A percentile compares a stretch with the other conserved stretches of the same genome.
phyloP scores from a whole-genome alignment of 2,113 vertebrate species.

The Coregonus clupeaformis region DNA sequence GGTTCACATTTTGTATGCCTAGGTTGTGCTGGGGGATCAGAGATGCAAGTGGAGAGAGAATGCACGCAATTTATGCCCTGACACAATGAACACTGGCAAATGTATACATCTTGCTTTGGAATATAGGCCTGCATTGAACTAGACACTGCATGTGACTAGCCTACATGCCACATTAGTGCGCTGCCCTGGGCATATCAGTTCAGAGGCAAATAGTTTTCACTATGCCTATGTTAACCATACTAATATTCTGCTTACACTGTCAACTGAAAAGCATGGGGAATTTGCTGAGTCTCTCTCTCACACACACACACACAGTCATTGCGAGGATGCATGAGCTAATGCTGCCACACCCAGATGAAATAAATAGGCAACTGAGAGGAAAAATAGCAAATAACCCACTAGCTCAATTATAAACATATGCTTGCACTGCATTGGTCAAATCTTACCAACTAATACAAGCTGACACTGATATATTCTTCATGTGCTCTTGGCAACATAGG shows the following conservation, averaged over 20 bases:
- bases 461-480: too few species aligned
- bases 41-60: background rate
- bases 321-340: too few species aligned
- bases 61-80: too few species aligned
- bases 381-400: too few species aligned
- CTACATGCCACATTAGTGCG: background rate
- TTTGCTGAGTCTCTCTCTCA: too few species aligned
- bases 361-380: too few species aligned
- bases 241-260: background rate
- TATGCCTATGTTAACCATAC: background rate
- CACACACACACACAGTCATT: too few species aligned
- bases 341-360: too few species aligned
- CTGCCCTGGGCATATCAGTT: background rate
- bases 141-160: background rate
- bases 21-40: background rate
- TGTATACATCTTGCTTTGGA: background rate
- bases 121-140: background rate
- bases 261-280: background rate
- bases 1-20: constrained; percentile 6
- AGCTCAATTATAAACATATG: too few species aligned
- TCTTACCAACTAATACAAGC: too few species aligned
- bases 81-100: background rate
- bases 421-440: too few species aligned
- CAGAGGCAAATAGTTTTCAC: background rate
- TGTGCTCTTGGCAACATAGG: too few species aligned